A percentile compares a stretch with the other conserved stretches of the same genome.
phyloP scores from a whole-genome alignment of 2,113 vertebrate genomes.

The Symphodus melops region DNA sequence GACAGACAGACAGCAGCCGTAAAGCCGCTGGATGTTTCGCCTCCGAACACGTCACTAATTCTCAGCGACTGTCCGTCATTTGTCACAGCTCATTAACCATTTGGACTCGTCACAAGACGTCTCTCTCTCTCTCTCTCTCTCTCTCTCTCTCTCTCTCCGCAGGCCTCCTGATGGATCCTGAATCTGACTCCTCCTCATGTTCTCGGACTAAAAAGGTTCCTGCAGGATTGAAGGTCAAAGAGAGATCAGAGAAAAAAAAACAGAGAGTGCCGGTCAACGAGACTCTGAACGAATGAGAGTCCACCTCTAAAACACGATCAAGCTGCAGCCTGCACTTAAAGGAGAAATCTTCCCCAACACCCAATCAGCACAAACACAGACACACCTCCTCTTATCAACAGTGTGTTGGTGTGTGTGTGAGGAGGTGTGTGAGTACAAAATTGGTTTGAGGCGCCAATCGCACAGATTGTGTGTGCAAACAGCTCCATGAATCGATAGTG shows the following conservation, averaged over 20 bases:
- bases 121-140: too few relatives aligned
- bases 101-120: constrained; percentile 14
- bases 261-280: too few relatives aligned
- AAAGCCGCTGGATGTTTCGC: constrained; percentile 25
- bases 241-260: too few relatives aligned
- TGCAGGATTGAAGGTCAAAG: constrained; percentile 35
- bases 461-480: constrained; percentile 61
- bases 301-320: constrained; percentile 41
- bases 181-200: neutral
- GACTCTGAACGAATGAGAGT: constrained; percentile 36
- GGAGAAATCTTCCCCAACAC: constrained; percentile 51
- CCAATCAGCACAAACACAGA: constrained; percentile 26
- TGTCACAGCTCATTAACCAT: constrained; percentile 40
- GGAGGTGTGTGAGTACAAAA: constrained; percentile 52
- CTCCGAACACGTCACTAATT: constrained; percentile 31
- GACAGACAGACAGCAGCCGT: constrained; percentile 11
- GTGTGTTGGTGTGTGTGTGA: neutral
- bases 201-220: constrained; percentile 16
- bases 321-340: constrained; percentile 6
- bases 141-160: neutral
- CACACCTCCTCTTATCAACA: constrained; percentile 41
- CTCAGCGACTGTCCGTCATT: constrained; percentile 43
- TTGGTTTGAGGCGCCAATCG: constrained; percentile 48
- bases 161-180: neutral
- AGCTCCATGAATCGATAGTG: constrained; percentile 57